Evolutionary conservation across 2,797 vertebrate genomes (phyloP), one percentile per base, ranked within the genome.

Genomic region (Anolis apletophallus): DNA sequence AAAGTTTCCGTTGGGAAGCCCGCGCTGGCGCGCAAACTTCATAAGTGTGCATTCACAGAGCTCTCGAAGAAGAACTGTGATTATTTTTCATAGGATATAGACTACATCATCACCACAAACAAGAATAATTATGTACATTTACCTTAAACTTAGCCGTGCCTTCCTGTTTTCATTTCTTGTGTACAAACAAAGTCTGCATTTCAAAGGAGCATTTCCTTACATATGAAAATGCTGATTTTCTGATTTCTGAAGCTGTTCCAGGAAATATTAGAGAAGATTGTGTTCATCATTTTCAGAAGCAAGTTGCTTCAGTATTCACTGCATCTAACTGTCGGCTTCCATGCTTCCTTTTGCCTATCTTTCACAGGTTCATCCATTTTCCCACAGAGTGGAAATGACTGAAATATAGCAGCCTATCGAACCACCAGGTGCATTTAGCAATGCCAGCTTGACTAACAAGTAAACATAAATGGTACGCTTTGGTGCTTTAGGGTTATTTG

Each of bases 151-250:
- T 40, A 90, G 82, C 82, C 64, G 32, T n/a, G 90, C 84, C 86
- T 75, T 72, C 90, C 77, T 0, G 29, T 89, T 88, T 90, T 93
- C 92, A 88, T 93, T 91, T 88, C 92, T 89, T 69, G 87, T 89
- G 90, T 78, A 89, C 81, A 93, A 85, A 69, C 13, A 83, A 90
- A 86, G 90, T 93, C 92, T 93, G 79, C 93, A 87, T 95, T 94
- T 94, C 95, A 91, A 95, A 95, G 91, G 92, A 87, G 86, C 85
- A 72, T 92, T 91, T 92, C 90, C 93, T 95, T 93, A 90, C 89
- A 86, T 68, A 85, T 94, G 94, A 93, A 95, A 93, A 92, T 95
- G 92, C 90, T 93, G 95, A 93, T 92, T 94, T 92, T 88, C 93
- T 88, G 85, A 92, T 87, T 91, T 82, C 92, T 84, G 87, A 89